Evolutionary conservation across 2,113 vertebrate species (phyloP).

Genomic region (Xenus cinereus): DNA sequence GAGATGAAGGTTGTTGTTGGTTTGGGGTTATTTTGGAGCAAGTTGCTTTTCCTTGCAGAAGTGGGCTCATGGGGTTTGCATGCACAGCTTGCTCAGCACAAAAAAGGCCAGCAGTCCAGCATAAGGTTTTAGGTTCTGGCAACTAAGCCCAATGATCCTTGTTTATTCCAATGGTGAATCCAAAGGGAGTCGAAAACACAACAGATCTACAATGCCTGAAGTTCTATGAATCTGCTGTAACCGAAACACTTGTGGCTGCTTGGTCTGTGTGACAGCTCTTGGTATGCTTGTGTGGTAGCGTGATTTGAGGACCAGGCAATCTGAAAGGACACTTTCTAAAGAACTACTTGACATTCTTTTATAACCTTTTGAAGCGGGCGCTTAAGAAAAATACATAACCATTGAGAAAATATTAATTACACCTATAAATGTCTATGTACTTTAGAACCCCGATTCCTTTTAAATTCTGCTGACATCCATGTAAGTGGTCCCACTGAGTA

Average conservation of each 20-base stretch:
- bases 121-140: background rate
- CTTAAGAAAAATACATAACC: background rate
- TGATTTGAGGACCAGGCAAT: background rate
- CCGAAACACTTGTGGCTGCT: background rate
- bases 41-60: background rate
- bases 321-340: background rate
- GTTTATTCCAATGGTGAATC: background rate
- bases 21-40: background rate
- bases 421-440: background rate
- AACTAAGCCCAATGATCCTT: background rate
- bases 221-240: background rate
- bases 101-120: background rate
- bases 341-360: background rate
- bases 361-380: background rate
- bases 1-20: background rate
- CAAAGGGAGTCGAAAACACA: background rate
- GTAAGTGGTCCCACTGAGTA: background rate
- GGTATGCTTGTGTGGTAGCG: fast-evolving
- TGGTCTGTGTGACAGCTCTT: background rate
- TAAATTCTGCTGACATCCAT: background rate
- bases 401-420: background rate
- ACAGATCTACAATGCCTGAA: background rate
- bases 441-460: background rate
- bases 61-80: fast-evolving
- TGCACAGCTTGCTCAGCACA: background rate